A percentile compares a stretch with the other conserved stretches of the same genome.
Evolutionary conservation across 2,888 invertebrate genomes (phyloP).

Genomic region (Hyles lineata): DNA sequence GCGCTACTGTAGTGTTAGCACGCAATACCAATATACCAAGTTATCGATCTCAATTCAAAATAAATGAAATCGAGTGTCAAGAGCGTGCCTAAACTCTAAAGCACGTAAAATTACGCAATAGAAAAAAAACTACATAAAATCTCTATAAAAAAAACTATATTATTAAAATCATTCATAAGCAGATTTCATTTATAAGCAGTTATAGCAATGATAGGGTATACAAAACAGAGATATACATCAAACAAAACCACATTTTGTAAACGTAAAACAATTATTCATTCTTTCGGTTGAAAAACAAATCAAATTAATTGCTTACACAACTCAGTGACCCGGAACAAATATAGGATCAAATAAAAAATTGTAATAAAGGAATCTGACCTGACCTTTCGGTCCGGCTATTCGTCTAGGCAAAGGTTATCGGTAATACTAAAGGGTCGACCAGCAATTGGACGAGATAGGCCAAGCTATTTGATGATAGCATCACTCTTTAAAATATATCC

Average conservation of each 20-base stretch:
- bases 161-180: no score
- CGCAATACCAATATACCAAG: no score
- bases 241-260: neutral
- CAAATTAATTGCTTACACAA: neutral
- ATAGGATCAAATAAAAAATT: neutral
- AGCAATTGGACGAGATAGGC: neutral
- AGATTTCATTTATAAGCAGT: no score
- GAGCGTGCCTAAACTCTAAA: no score
- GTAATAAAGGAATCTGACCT: neutral
- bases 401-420: neutral
- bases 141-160: no score
- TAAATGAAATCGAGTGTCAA: no score
- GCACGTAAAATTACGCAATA: no score
- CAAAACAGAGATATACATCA: neutral
- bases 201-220: no score
- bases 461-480: neutral
- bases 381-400: neutral
- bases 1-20: no score
- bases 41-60: no score
- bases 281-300: neutral
- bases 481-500: neutral
- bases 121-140: no score
- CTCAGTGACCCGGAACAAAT: neutral
- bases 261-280: neutral
- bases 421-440: neutral